These are phyloP conservation scores for Acleris laterana DNA, from an alignment of 2,888 invertebrate genomes.

Conservation along the genomic window DNA sequence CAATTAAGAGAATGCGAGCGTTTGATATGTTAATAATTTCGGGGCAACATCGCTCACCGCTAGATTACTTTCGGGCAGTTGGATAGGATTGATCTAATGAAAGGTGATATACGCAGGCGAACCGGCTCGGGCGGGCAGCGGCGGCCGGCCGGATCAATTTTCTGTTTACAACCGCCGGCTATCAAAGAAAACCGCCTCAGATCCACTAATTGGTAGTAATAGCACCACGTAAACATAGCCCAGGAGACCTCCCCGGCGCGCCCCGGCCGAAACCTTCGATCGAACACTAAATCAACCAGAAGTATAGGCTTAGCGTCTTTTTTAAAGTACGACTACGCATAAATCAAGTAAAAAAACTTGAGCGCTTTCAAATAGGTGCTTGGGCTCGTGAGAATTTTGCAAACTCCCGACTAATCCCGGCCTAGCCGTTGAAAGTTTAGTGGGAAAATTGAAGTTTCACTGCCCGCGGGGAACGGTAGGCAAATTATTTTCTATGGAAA, in stretches of 20 bases:
- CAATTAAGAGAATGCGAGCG: slow-evolving; percentile 21
- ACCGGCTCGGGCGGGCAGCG: slow-evolving; percentile 46
- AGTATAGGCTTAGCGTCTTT: slow-evolving; percentile 32
- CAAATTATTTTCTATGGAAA: too few species aligned
- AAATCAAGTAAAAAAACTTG: slow-evolving; percentile 30
- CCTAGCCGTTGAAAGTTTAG: slow-evolving; percentile 9
- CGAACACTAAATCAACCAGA: slow-evolving; percentile 35
- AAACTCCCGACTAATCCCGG: slow-evolving; percentile 11
- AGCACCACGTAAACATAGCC: slow-evolving; percentile 52
- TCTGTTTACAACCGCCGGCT: slow-evolving; percentile 72
- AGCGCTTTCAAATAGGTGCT: slow-evolving; percentile 20
- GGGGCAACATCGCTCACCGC: slow-evolving; percentile 18
- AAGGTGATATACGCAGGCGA: slow-evolving; percentile 45
- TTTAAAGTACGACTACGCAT: slow-evolving; percentile 26
- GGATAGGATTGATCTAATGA: slow-evolving; percentile 51
- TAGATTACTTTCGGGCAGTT: slow-evolving; percentile 37
- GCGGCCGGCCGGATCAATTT: slow-evolving; percentile 76
- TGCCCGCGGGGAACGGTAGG: neutral
- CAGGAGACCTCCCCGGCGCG: slow-evolving; percentile 42
- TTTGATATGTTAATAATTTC: slow-evolving; percentile 33
- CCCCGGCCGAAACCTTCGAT: slow-evolving; percentile 23
- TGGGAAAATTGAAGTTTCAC: slow-evolving; percentile 4
- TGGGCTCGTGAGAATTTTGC: slow-evolving; percentile 32
- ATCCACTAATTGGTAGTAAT: slow-evolving; percentile 79
- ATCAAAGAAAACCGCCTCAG: slow-evolving; percentile 72